Base-by-base conservation (phyloP, 2,888 invertebrate genomes). In the Sphecodes monilicornis region DNA sequence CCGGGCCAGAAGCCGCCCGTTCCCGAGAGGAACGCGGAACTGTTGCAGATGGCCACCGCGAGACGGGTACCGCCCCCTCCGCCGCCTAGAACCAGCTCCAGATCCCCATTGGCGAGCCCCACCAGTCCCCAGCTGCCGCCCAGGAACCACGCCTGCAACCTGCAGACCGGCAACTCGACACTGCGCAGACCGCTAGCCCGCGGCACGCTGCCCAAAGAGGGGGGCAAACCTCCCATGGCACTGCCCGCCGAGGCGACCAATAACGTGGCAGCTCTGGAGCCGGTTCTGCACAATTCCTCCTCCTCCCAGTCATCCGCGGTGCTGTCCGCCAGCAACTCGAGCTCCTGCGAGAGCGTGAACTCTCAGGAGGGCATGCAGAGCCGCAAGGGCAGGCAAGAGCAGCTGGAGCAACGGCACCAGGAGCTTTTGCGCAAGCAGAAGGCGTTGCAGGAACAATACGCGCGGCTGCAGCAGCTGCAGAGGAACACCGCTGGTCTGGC, bases 381-480 rank as follows among this genome's bases (percentile, higher is more conserved):
- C 80, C 96, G 95, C 29, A 96, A 96, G 86, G 96, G 95, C 80
- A 96, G 97, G 0, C 98, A 98, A 92, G 96, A 97, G 84, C 96
- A 97, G 75, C 95, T 98, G 76, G 98, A 98, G 93, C 97, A 97
- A 92, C 96, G 98, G 6, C 98, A 98, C 93, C 98, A 98, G 93
- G 98, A 98, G 93, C 95, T 98, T 39, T 95, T 98, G 22, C 97
- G 97, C 88, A 98, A 98, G 92, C 98, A 98, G 93, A 97, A 97
- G 91, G 97, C 98, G 29, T 95, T 98, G 32, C 98, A 98, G 94
- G 98, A 98, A 92, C 98, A 98, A 93, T 98, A 98, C 94, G 97
- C 98, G 29, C 96, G 98, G 36, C 95, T 98, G 82, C 98, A 98
- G 94, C 97, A 98, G 95, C 96, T 98, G 88, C 98, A 98, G 93